Evolutionary conservation across 2,113 vertebrate genomes (phyloP).

Genomic region (Burhinus oedicnemus): DNA sequence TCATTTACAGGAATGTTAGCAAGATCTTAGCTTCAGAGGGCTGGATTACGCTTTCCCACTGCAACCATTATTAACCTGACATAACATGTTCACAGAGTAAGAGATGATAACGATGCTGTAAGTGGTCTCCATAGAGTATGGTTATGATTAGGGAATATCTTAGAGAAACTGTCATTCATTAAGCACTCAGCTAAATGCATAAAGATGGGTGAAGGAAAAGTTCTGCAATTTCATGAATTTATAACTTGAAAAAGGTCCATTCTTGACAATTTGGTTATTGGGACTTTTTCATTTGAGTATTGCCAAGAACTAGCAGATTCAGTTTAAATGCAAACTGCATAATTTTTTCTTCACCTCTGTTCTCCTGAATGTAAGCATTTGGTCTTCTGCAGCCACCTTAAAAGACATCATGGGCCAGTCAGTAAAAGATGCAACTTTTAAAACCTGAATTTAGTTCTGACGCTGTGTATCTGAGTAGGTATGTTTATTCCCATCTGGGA

Average conservation of each 20-base stretch:
- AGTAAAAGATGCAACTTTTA: neutral
- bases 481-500: neutral
- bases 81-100: neutral
- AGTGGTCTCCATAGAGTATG: neutral
- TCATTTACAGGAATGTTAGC: constrained; percentile 21
- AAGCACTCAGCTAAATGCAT: neutral
- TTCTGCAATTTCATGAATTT: neutral
- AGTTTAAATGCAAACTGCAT: neutral
- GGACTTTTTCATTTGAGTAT: neutral
- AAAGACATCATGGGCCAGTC: neutral
- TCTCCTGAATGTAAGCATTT: neutral
- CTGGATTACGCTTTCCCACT: neutral
- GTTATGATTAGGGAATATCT: neutral
- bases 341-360: neutral
- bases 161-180: neutral
- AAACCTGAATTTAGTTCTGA: neutral
- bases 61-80: constrained; percentile 34
- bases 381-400: neutral
- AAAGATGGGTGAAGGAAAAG: neutral
- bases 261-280: neutral
- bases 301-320: neutral
- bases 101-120: neutral
- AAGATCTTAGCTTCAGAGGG: neutral
- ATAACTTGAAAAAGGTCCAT: neutral
- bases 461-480: neutral